These are phyloP conservation scores for Medauroidea extradentata DNA, from an alignment of 1,140 invertebrate genomes.

Conservation along the genomic window DNA sequence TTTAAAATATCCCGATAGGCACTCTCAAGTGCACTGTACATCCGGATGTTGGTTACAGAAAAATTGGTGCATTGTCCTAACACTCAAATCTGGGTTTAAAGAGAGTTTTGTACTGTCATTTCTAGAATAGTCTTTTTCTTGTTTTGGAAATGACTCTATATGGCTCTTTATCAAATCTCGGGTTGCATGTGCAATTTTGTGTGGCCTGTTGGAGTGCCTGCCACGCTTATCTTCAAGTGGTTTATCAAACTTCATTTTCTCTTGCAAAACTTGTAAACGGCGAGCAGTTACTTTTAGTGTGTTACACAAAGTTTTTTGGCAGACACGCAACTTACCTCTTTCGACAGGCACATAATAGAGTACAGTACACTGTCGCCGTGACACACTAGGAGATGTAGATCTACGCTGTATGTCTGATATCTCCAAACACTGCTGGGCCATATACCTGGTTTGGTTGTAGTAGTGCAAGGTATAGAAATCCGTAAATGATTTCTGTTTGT, in stretches of 20 bases:
- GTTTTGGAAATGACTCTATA: not conserved
- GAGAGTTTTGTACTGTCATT: not conserved
- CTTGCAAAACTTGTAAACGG: not conserved
- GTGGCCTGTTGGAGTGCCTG: not conserved
- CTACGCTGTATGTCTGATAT: not conserved
- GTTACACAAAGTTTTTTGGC: conserved; percentile 2
- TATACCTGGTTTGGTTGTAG: not conserved
- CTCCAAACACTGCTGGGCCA: not conserved
- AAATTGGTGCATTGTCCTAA: not conserved
- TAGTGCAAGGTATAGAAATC: not conserved
- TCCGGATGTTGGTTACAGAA: too few species aligned
- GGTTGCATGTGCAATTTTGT: not conserved
- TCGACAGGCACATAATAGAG: not conserved
- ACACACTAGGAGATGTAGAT: not conserved
- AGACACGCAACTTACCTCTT: too few species aligned
- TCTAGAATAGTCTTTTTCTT: not conserved
- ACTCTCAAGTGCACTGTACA: too few species aligned
- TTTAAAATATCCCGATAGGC: too few species aligned
- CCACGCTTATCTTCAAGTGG: not conserved
- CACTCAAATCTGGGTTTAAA: not conserved
- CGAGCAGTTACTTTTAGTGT: not conserved
- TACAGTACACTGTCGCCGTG: not conserved
- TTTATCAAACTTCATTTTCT: not conserved
- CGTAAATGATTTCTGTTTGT: too few species aligned
- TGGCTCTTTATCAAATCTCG: not conserved